phyloP scores from a whole-genome alignment of 2,797 vertebrate genomes.

The Decapterus maruadsi region DNA sequence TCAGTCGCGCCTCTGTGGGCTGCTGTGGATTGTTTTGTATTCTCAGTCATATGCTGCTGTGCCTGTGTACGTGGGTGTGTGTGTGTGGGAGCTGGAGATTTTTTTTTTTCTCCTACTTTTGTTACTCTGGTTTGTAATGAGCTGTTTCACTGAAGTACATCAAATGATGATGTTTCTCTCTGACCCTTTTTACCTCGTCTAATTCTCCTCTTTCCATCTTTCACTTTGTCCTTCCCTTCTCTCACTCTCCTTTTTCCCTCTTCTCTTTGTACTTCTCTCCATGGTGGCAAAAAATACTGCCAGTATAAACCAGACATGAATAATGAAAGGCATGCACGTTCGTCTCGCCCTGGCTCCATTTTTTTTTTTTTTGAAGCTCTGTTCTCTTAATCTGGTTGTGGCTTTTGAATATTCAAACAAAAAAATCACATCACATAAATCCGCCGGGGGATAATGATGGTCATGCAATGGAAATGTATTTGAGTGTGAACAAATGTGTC shows the following conservation, averaged over 20 bases:
- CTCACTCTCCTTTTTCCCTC: constrained; percentile 1
- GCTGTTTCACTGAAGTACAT: constrained; percentile 47
- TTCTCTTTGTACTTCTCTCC: constrained; percentile 28
- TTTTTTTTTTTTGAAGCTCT: constrained; percentile 2
- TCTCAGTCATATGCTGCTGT: constrained; percentile 14
- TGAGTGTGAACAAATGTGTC: constrained; percentile 18
- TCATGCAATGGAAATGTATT: constrained; percentile 33
- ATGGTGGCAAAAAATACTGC: not conserved
- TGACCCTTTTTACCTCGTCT: not conserved
- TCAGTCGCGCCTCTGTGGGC: constrained; percentile 39
- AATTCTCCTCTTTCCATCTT: constrained; percentile 8
- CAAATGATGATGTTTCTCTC: constrained; percentile 40
- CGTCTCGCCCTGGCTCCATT: constrained; percentile 8
- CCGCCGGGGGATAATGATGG: constrained; percentile 46
- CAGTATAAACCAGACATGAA: constrained; percentile 45
- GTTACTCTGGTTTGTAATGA: constrained; percentile 56
- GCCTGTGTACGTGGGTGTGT: constrained; percentile 32
- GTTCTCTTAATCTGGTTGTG: constrained; percentile 23
- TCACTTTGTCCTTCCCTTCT: not conserved
- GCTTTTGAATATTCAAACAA: constrained; percentile 27
- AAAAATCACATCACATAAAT: constrained; percentile 26
- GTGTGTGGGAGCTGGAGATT: constrained; percentile 37
- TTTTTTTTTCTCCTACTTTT: constrained; percentile 6
- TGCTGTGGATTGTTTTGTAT: constrained; percentile 37
- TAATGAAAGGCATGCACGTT: constrained; percentile 35